These are phyloP conservation scores for Iphiclides podalirius DNA, from an alignment of 2,888 invertebrate species.

Conservation along the genomic window DNA sequence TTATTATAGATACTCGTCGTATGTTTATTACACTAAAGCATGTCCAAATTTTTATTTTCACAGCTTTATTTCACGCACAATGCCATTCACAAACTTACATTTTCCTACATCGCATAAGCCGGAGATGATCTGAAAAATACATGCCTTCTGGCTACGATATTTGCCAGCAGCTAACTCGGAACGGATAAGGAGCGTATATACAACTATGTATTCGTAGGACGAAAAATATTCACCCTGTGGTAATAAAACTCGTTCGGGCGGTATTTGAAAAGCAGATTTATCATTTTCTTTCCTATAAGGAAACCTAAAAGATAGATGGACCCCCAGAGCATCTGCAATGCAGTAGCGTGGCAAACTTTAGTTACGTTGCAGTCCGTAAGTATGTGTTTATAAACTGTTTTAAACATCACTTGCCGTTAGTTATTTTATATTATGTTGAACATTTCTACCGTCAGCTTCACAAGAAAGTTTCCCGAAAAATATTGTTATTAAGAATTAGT, in stretches of 20 bases:
- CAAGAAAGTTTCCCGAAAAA: no score
- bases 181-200: not conserved
- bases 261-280: not conserved
- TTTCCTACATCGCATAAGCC: not conserved
- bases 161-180: not conserved
- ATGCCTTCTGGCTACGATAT: not conserved
- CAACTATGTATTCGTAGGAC: not conserved
- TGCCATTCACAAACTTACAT: not conserved
- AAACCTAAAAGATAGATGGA: not conserved
- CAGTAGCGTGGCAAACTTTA: not conserved
- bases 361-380: no score
- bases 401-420: no score
- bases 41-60: no score
- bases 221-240: not conserved
- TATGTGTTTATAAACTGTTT: no score
- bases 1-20: no score
- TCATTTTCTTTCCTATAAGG: not conserved
- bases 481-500: no score
- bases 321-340: not conserved
- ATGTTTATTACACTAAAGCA: no score
- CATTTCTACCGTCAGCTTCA: no score
- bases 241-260: not conserved
- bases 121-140: conserved; percentile 1
- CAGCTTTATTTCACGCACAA: no score
- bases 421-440: no score